Base-by-base conservation (phyloP, 1,140 invertebrate species). In the Drosophila mojavensis region DNA sequence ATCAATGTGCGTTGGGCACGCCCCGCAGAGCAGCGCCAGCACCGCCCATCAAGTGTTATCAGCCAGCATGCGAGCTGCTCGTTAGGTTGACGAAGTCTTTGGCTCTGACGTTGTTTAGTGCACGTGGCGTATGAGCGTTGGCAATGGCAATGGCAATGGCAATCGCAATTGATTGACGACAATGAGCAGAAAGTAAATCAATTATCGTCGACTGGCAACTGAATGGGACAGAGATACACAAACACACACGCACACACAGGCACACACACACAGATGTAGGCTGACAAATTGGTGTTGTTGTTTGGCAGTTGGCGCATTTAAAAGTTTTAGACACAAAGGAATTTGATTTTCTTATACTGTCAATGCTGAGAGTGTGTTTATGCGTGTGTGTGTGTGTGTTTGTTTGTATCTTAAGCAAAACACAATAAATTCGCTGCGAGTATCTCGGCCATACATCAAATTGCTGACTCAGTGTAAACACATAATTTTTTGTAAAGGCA, bases 41-140 rank as follows among this genome's bases (percentile, higher is more conserved):
- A 20, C 24, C 39, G 5, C 48, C 36, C 60, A 30, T 73, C 20
- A n/a, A 36, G 43, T 75, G 68, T 88, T 86, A 86, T 83, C 83
- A 86, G 83, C 43, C 43, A 47, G 64, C 65, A 15, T 47, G 62
- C 45, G 67, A 65, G 62, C 55, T 75, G 79, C 83, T 85, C 83
- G 79, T 88, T 83, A 83, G 79, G 66, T 58, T 62, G 51, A 50
- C 36, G 47, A 45, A 48, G 50, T 47, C 48, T 54, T 50, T 6
- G 33, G 7, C 43, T 33, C 6, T 5, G 28, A 15, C 33, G 17
- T 43, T 41, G 39, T 61, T 55, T 62, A 65, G 71, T 62, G 74
- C 81, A 90, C 85, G 68, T 79, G 85, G 84, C 85, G 85, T 90
- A 89, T 89, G 84, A 90, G 84, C 74, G 65, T 63, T 81, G 74